Conservation (phyloP, 2,113 vertebrate genomes). For the Choloepus hoffmanni region DNA sequence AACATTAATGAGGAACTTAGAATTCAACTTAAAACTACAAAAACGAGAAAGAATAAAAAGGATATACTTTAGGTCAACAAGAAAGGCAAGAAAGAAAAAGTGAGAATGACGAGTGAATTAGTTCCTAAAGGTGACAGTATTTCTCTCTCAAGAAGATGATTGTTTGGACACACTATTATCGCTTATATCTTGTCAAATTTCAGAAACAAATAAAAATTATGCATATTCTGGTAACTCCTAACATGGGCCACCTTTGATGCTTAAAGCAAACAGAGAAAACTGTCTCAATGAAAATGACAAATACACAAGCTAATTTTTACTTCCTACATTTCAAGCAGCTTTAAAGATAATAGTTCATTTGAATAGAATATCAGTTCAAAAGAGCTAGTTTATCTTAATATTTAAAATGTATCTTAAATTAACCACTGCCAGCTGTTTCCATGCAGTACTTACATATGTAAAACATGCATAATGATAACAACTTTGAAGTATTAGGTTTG, state of each 20-base stretch:
- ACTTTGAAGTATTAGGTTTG: conserved; percentile 76
- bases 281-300: background rate
- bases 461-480: conserved; percentile 73
- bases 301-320: conserved; percentile 62
- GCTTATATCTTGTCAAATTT: background rate
- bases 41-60: background rate
- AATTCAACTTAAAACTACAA: conserved; percentile 21
- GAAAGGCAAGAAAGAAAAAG: background rate
- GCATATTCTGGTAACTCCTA: background rate
- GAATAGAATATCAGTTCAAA: conserved; percentile 73
- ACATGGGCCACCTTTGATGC: conserved; percentile 16
- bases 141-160: background rate
- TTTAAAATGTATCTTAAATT: conserved; percentile 74
- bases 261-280: conserved; percentile 59
- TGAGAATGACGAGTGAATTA: background rate
- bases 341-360: conserved; percentile 74
- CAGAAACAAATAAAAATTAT: conserved; percentile 55
- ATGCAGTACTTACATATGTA: conserved; percentile 67
- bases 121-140: background rate
- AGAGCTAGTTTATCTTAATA: conserved; percentile 78
- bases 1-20: background rate
- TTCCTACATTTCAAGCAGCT: conserved; percentile 61
- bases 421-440: conserved; percentile 77
- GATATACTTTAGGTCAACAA: background rate
- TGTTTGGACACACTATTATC: background rate